These are phyloP conservation scores for Pantherophis alleghaniensis DNA, from an alignment of 2,797 vertebrate species.

Conservation along the genomic window DNA sequence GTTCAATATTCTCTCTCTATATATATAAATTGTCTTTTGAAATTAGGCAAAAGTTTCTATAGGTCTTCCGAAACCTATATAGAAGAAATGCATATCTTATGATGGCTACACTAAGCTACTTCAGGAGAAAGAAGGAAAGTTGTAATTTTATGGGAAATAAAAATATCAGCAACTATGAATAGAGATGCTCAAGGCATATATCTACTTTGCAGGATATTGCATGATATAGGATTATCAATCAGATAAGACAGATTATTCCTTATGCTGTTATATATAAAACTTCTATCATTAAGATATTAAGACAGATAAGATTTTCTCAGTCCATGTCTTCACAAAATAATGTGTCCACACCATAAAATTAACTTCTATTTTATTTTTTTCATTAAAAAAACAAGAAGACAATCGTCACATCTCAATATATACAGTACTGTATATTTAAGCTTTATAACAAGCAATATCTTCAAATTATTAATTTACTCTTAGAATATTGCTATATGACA, in stretches of 20 bases:
- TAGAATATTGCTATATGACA: slow-evolving; percentile 50
- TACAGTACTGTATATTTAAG: slow-evolving; percentile 42
- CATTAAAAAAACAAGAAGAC: slow-evolving; percentile 46
- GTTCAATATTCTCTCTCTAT: neutral
- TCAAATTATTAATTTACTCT: slow-evolving; percentile 62
- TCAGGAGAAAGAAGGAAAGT: neutral
- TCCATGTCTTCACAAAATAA: neutral
- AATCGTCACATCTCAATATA: slow-evolving; percentile 31
- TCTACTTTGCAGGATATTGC: neutral
- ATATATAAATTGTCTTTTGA: too few relatives aligned
- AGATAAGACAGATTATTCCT: too few relatives aligned
- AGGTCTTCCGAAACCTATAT: neutral
- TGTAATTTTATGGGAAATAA: neutral
- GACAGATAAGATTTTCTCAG: neutral
- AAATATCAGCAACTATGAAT: neutral
- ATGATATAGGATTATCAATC: neutral
- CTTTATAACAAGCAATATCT: slow-evolving; percentile 56
- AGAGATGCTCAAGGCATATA: neutral
- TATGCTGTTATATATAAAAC: neutral
- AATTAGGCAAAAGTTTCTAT: too few relatives aligned
- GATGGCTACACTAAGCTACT: neutral
- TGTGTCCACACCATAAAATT: neutral
- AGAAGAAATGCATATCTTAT: neutral
- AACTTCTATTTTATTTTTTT: neutral
- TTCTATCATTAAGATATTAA: neutral